Evolutionary conservation across 2,888 invertebrate species (phyloP).

Genomic region (Pelosia muscerda): DNA sequence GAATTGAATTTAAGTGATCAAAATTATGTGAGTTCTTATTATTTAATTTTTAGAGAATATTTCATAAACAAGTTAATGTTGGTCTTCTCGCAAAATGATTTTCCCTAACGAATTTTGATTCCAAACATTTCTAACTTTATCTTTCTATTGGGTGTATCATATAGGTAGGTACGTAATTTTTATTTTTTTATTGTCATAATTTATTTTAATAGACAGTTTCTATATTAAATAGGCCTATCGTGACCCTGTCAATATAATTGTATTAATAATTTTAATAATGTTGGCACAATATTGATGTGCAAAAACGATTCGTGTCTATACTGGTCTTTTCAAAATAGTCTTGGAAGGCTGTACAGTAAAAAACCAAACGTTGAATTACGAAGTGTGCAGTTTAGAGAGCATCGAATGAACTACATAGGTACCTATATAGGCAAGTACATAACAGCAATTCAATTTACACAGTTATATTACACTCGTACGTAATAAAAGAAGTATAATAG

Average conservation of each 20-base stretch:
- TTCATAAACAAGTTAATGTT: neutral
- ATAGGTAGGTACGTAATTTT: neutral
- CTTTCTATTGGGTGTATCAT: neutral
- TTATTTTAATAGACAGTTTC: neutral
- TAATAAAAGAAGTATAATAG: neutral
- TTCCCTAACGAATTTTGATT: neutral
- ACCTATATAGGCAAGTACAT: neutral
- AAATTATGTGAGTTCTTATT: conserved; percentile 39
- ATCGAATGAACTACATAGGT: neutral
- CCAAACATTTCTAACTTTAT: neutral
- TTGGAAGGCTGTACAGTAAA: neutral
- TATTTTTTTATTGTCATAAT: neutral
- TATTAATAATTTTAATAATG: no score
- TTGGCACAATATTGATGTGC: no score
- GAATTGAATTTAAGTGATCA: conserved; percentile 38
- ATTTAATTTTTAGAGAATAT: neutral
- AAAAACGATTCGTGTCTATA: neutral
- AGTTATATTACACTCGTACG: neutral
- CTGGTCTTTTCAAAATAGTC: neutral
- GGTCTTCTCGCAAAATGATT: neutral
- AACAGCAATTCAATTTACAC: neutral
- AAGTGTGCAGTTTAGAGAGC: neutral
- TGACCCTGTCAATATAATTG: no score
- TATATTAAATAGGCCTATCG: neutral
- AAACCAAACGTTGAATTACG: neutral